Evolutionary conservation across 64 coral and sea anemone species (phyloP), one percentile per base, ranked within the genome.

Genomic region (Pocillopora damicornis): DNA sequence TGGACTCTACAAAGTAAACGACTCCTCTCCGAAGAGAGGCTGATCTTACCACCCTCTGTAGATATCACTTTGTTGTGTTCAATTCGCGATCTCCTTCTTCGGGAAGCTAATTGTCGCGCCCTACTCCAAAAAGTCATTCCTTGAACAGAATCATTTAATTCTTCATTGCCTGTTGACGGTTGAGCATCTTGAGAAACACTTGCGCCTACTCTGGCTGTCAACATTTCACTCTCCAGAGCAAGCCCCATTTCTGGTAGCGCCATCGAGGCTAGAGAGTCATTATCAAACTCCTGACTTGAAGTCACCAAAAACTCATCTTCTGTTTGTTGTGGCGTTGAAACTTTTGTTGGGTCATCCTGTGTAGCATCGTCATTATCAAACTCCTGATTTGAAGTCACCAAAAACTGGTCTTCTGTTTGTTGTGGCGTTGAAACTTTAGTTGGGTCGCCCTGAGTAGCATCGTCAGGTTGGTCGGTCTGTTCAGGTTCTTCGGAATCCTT

Each of bases 81-180:
- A 16, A 58, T 1, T 18, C 63, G 37, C 1, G 81, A 84, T 84
- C 81, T 84, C 15, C 65, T 57, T 58, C 81, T 85, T 25, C 72
- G 16, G 11, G 81, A 37, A 4, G 61, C 38, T 12, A 72, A 12
- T 67, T 73, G 38, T 58, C 64, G 34, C 1, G 81, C 81, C 13
- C 71, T 73, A 4, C 57, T 12, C 81, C 64, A 85, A 45, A 85
- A 30, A 20, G 15, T 13, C 6, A 37, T 71, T 59, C n/a, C 22
- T 20, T n/a, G 51, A 59, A 37, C 67, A 63, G 35, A 38, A 63
- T 1, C 60, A 18, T 22, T 82, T 64, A 60, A 82, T 65, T 82
- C 30, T 6, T 66, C 80, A 45, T 18, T 16, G n/a, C 61, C 45
- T 20, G 61, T 68, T 37, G 65, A 57, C 37, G 65, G 63, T 45